Evolutionary conservation across 2,113 vertebrate genomes (phyloP).

Genomic region (Oplegnathus fasciatus): DNA sequence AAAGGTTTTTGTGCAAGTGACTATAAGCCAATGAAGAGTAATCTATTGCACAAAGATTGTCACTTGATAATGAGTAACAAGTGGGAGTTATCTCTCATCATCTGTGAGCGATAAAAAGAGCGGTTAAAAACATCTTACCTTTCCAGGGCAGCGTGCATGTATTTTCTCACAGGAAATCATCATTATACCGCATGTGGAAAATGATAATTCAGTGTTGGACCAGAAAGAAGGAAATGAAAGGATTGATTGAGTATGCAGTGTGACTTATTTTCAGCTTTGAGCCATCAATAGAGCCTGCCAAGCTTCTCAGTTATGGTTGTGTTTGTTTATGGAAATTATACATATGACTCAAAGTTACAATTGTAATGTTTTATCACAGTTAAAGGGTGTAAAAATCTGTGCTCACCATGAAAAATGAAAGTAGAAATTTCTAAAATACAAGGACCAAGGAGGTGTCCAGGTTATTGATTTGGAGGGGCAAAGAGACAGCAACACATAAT

Average conservation of each 20-base stretch:
- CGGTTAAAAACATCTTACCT: neutral
- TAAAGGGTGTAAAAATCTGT: neutral
- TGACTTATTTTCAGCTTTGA: conserved; percentile 13
- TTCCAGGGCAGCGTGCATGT: neutral
- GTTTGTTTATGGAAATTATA: conserved; percentile 19
- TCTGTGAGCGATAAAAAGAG: conserved; percentile 16
- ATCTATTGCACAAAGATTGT: conserved; percentile 3
- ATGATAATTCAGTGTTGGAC: conserved; percentile 6
- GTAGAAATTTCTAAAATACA: conserved; percentile 26
- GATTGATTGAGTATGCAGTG: conserved; percentile 16
- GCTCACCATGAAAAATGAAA: neutral
- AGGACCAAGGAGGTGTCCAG: conserved; percentile 3
- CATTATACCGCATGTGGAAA: neutral
- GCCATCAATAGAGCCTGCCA: neutral
- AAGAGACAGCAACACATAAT: conserved; percentile 58
- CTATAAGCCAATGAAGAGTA: neutral
- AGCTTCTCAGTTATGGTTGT: neutral
- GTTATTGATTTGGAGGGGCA: conserved; percentile 52
- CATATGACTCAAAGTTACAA: neutral
- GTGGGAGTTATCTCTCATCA: conserved; percentile 7
- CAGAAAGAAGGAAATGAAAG: neutral
- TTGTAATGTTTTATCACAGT: neutral
- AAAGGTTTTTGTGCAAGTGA: conserved; percentile 6
- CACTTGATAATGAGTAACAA: conserved; percentile 1
- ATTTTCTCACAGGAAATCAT: conserved; percentile 12